Conservation (phyloP, 2,113 vertebrate species). For the Alces alces region DNA sequence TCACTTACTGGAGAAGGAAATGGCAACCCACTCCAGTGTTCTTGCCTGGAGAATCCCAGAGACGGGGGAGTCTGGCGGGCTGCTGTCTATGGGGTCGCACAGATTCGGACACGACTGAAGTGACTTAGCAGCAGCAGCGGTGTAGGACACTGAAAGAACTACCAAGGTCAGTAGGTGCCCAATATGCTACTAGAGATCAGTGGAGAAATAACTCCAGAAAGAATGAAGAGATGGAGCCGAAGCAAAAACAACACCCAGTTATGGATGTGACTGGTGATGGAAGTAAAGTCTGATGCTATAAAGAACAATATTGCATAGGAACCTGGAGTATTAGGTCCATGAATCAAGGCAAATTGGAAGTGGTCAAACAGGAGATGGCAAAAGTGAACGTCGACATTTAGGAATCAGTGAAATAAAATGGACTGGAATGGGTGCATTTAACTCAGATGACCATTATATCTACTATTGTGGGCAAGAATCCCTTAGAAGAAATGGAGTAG, state of each 20-base stretch:
- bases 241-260: background rate
- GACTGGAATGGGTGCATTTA: background rate
- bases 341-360: background rate
- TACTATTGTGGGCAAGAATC: background rate
- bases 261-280: background rate
- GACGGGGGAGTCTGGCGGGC: no score
- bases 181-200: background rate
- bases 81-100: no score
- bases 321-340: background rate
- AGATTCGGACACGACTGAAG: no score
- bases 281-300: background rate
- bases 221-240: background rate
- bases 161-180: background rate
- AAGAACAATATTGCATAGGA: background rate
- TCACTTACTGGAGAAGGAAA: no score
- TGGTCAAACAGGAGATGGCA: background rate
- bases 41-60: no score
- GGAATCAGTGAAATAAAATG: background rate
- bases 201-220: background rate
- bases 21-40: no score
- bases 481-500: background rate
- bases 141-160: background rate
- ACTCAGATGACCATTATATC: background rate
- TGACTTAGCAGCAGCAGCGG: no score
- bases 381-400: fast-evolving